Evolutionary conservation across 2,113 vertebrate genomes (phyloP), one percentile per base, ranked within the genome.

Genomic region (Chamaetylas fuelleborni): DNA sequence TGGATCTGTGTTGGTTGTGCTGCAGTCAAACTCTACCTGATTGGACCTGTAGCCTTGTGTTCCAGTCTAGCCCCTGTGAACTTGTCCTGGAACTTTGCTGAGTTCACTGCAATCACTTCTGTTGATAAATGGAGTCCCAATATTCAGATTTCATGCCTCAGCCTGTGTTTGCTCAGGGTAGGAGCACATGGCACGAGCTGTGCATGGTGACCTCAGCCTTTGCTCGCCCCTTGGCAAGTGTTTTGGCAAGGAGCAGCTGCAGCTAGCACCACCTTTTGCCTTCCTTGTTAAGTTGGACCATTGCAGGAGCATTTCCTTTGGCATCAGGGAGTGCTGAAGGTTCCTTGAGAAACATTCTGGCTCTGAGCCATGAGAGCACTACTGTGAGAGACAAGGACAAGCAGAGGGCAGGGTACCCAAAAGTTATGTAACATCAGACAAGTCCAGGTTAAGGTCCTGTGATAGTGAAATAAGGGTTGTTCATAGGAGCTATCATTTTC

Each of bases 131-230:
- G 19, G 22, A 3, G 12, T 69, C 36, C 22, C 28, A 33, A 26
- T 26, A 29, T 79, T 91, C 61, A 40, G n/a, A 48, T 81, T 74
- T 74, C 12, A 0, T 43, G 16, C 19, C 56, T 66, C 2, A 4
- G 19, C 9, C 42, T 25, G 34, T 60, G 23, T 70, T 70, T 91
- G 36, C 22, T 83, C 2, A 0, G 3, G 29, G 0, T 1, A 11
- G 43, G 64, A 54, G 22, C 31, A 19, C 18, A 1, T 2, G 28
- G n/a, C 77, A 57, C 0, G 1, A 62, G 51, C 53, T 71, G 47
- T 8, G 15, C 47, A 33, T 34, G 33, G 31, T 18, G 47, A 33
- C 36, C 76, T 57, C 57, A 57, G 1, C 38, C 53, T 56, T 69
- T 67, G 24, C 48, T 29, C 34, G 14, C 26, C 24, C 19, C 40